Conservation (phyloP, 1,140 invertebrate species). For the Heliconius himera region DNA sequence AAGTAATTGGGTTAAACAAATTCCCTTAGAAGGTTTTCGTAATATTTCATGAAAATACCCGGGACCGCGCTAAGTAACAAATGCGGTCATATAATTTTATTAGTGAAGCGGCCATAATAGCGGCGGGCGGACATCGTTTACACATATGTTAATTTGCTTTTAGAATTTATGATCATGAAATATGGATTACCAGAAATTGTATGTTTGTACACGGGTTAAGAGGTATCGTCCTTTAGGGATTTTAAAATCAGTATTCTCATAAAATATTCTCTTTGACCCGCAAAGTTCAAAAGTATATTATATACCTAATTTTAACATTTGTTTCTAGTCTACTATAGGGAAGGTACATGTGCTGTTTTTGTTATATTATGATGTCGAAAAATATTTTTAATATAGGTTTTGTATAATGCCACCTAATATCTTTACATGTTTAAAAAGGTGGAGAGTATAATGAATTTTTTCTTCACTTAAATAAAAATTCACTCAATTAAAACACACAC, state of each 20-base stretch:
- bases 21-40: conserved; percentile 25
- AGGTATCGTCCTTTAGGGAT: not conserved
- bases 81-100: conserved; percentile 61
- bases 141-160: conserved; percentile 29
- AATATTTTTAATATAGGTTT: too few species aligned
- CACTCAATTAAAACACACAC: too few species aligned
- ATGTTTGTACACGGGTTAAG: not conserved
- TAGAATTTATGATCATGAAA: conserved; percentile 21
- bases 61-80: conserved; percentile 47
- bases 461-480: too few species aligned
- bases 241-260: not conserved
- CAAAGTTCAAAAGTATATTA: not conserved
- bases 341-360: too few species aligned
- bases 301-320: not conserved
- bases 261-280: not conserved
- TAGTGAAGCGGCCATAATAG: conserved; percentile 44
- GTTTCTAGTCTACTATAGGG: not conserved
- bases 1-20: conserved; percentile 29
- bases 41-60: conserved; percentile 29
- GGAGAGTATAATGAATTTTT: too few species aligned
- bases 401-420: too few species aligned
- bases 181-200: conserved; percentile 20
- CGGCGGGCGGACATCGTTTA: conserved; percentile 11
- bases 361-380: too few species aligned
- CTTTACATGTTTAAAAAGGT: too few species aligned